Conservation (phyloP, 2,113 vertebrate genomes). For the Indri indri region DNA sequence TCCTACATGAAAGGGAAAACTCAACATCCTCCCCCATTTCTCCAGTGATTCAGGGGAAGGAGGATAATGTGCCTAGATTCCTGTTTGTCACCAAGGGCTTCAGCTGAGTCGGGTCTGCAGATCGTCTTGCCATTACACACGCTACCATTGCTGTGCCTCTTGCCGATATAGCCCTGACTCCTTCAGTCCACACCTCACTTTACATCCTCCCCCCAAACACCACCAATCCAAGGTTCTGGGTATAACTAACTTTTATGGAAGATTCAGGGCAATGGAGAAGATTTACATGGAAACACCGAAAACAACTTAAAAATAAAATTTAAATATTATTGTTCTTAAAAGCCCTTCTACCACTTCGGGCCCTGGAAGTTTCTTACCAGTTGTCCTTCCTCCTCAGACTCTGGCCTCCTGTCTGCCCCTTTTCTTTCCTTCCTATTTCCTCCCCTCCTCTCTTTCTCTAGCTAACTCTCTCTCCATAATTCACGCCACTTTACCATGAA, state of each 20-base stretch:
- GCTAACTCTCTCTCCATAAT: not conserved
- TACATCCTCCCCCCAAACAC: not conserved
- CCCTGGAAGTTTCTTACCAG: not conserved
- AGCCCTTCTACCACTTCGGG: not conserved
- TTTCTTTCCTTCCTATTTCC: not conserved
- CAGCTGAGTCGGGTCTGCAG: not conserved
- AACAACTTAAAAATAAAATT: constrained; percentile 23
- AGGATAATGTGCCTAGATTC: not conserved
- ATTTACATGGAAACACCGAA: not conserved
- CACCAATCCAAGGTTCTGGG: not conserved
- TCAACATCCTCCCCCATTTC: not conserved
- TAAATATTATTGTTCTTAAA: not conserved
- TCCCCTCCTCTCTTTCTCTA: not conserved
- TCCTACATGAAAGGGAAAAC: not conserved
- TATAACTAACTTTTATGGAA: not conserved
- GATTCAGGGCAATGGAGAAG: not conserved
- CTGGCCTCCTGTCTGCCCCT: not conserved
- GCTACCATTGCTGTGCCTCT: not conserved
- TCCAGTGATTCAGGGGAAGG: fast-evolving
- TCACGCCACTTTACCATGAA: not conserved
- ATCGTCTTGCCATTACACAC: not conserved
- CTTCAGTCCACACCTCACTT: not conserved
- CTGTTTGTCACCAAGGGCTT: not conserved
- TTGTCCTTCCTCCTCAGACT: not conserved
- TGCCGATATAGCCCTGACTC: fast-evolving